These are phyloP conservation scores for Podarcis raffonei DNA, from an alignment of 2,113 vertebrate species.

Conservation along the genomic window DNA sequence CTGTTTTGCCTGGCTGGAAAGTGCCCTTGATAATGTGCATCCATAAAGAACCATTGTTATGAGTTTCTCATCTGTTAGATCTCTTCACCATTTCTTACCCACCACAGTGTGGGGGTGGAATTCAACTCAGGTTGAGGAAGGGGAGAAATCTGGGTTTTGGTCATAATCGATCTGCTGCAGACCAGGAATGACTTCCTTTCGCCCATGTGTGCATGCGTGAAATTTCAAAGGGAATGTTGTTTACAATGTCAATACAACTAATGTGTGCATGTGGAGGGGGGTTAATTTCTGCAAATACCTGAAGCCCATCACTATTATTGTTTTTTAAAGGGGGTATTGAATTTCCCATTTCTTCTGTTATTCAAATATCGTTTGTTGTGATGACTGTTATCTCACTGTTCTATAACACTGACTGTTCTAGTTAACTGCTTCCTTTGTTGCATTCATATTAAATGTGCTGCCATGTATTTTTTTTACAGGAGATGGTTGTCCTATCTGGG, in stretches of 20 bases:
- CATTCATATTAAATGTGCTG: slow-evolving; percentile 37
- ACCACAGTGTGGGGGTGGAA: too few species aligned
- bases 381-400: slow-evolving; percentile 56
- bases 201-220: background rate
- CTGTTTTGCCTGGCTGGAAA: too few species aligned
- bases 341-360: slow-evolving; percentile 46
- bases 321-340: slow-evolving; percentile 25
- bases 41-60: background rate
- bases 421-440: slow-evolving; percentile 48
- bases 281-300: slow-evolving; percentile 17
- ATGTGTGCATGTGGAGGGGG: background rate
- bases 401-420: slow-evolving; percentile 52
- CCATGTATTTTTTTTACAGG: background rate
- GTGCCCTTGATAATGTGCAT: background rate
- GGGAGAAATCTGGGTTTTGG: background rate
- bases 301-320: background rate
- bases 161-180: background rate
- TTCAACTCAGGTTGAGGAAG: background rate
- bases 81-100: background rate
- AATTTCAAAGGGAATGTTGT: background rate
- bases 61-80: background rate
- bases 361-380: slow-evolving; percentile 57
- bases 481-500: background rate
- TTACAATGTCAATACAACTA: background rate
- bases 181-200: background rate